Evolutionary conservation across 2,888 invertebrate genomes (phyloP), one percentile per base, ranked within the genome.

Genomic region (Artemia sinica): DNA sequence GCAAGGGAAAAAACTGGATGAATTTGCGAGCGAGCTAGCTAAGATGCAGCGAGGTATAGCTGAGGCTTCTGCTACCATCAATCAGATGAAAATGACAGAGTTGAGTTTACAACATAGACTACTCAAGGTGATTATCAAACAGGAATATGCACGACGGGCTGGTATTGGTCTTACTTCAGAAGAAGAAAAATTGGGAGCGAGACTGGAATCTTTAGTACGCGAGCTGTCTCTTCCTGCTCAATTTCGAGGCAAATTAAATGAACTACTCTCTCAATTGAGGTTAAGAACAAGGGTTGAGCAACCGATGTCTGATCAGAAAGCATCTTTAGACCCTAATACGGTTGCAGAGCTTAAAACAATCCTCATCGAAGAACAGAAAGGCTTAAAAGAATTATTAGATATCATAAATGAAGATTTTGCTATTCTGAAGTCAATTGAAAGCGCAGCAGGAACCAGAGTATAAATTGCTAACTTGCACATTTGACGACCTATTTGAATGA

Each of bases 181-280:
- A 74, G 96, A 96, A 77, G 95, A 95, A 77, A 84, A 87, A 11
- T 80, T 92, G n/a, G 83, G 90, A 67, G 89, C 89, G 68, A 86
- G 89, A 72, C 81, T 95, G 66, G 92, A 95, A 78, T 86, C 87
- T 69, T 84, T 95, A 76, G 86, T 91, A 71, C 84, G 88, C 0
- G 88, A 93, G 75, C 84, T 96, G 18, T 89, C 91, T 74, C 88
- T 90, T 13, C 94, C 95, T 50, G 91, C 92, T 63, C 89, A 95
- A 73, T 91, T 91, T 76, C 49, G 93, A 92, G 79, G 90, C 89
- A 76, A 79, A 79, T 81, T 95, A 69, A 91, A 90, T 77, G 94
- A 95, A 80, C 80, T 95, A 74, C 81, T 93, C 72, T 90, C 93
- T 14, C 91, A 91, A 73, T 86, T 93, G 74, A 83, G 88, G 70